A percentile compares a stretch with the other conserved stretches of the same genome.
These are phyloP conservation scores for Disparrhopalites patrizii DNA, from an alignment of 2,888 invertebrate species.

Conservation along the genomic window DNA sequence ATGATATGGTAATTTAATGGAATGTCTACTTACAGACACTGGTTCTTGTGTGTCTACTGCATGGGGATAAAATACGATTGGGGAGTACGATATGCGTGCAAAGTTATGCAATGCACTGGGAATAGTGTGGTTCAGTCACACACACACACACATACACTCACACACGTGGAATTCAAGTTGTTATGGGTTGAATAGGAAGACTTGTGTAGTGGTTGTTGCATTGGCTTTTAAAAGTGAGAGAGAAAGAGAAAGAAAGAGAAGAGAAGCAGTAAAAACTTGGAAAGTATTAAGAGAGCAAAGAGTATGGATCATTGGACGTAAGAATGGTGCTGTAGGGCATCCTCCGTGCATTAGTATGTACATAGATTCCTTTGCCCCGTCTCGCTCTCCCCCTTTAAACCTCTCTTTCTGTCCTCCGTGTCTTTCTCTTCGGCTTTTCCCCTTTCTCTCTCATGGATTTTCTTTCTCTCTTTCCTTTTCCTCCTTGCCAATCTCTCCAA, in stretches of 20 bases:
- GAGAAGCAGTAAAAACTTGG: background rate
- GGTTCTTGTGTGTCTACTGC: background rate
- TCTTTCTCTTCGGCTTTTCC: too few relatives aligned
- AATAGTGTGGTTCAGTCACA: background rate
- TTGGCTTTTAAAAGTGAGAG: too few relatives aligned
- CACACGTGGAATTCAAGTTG: too few relatives aligned
- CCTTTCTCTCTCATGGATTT: too few relatives aligned
- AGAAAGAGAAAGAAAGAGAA: background rate
- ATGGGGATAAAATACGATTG: background rate
- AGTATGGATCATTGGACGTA: slow-evolving; percentile 22
- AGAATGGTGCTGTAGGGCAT: slow-evolving; percentile 21
- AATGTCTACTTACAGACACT: slow-evolving; percentile 23
- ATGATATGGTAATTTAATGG: slow-evolving; percentile 26
- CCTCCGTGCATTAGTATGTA: background rate
- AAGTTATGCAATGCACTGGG: slow-evolving; percentile 25
- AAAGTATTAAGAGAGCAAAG: too few relatives aligned
- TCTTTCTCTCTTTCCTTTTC: too few relatives aligned
- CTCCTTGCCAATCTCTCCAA: too few relatives aligned
- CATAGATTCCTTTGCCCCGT: background rate
- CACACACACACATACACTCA: too few relatives aligned
- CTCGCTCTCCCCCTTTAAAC: background rate
- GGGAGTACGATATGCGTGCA: slow-evolving; percentile 10
- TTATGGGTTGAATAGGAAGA: too few relatives aligned
- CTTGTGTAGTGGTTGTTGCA: too few relatives aligned
- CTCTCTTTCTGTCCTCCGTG: background rate